Evolutionary conservation across 2,888 invertebrate species (phyloP).

Genomic region (Nasonovia ribisnigri): DNA sequence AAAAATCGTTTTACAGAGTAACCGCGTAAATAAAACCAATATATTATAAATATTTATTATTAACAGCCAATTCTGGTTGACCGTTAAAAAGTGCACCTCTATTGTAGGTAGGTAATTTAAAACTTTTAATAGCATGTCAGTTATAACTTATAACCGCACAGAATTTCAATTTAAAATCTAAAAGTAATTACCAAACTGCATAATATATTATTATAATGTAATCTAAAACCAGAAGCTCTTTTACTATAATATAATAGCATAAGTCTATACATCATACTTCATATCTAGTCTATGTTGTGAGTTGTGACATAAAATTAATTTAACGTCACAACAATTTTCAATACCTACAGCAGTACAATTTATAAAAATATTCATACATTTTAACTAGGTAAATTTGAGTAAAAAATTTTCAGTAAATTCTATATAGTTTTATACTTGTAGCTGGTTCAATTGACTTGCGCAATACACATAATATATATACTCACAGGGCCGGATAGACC

Average conservation of each 20-base stretch:
- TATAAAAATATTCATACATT: background rate
- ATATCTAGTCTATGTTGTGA: background rate
- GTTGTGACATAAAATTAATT: conserved; percentile 9
- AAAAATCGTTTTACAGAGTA: background rate
- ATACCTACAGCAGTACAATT: background rate
- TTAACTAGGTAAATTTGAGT: background rate
- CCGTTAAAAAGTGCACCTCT: background rate
- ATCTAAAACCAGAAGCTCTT: background rate
- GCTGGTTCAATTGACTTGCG: background rate
- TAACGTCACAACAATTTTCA: background rate
- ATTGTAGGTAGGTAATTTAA: background rate
- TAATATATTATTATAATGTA: conserved; percentile 18
- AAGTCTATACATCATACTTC: background rate
- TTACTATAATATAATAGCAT: background rate
- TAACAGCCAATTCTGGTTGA: background rate
- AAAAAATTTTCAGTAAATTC: background rate
- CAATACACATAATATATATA: background rate
- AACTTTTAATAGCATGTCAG: conserved; percentile 49
- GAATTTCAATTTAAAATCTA: conserved; percentile 5
- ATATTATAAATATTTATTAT: background rate
- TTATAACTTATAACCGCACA: background rate
- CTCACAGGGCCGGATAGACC: too few species aligned
- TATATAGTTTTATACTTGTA: background rate
- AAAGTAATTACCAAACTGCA: conserved; percentile 20
- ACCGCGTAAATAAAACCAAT: background rate